Base-by-base conservation (phyloP, 2,888 invertebrate species). In the Agriotes lineatus region DNA sequence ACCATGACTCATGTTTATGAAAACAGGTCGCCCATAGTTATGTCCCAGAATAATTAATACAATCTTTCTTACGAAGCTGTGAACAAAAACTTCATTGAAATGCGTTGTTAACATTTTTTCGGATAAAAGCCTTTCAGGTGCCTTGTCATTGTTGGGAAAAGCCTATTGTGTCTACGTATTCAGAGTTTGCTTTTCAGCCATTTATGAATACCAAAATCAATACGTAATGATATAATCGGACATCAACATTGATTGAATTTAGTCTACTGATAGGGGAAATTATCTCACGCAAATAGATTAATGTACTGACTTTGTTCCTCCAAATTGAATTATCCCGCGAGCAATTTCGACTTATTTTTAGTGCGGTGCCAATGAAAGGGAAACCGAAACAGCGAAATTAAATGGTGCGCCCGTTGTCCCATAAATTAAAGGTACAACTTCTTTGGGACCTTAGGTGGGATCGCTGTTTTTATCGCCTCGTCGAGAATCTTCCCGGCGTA, bases 191-290 rank as follows among this genome's bases (percentile, higher is more conserved):
- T 19, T 33, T 52, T 33, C 16, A 33, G 33, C 33, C 5, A 19
- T 14, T 33, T 52, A 52, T 52, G n/a, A 52, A 33, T 16, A 33
- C 25, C 30, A 18, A 52, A 52, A 52, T 52, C 50, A 52, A 52
- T 52, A 25, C 16, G 30, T 52, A 52, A 52, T 52, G 50, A 52
- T 52, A 52, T 33, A 52, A 52, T 52, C 50, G 33, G 30, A 25
- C 2, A n/a, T 14, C 10, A 16, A 30, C 25, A 7, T 25, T 25
- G 50, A 52, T 52, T 52, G 50, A 52, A 45, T 52, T 30, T 14
- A 30, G 50, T 33, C 9, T 16, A 10, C 30, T 18, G 50, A 25
- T 25, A 25, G 25, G 25, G n/a, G 50, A 45, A 45, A 45, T 45
- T 45, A 20, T 45, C n/a, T 19, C 9, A 7, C 20, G 14, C 18